Percentiles rank a stretch among this genome's conserved stretches.
Evolutionary conservation across 2,888 invertebrate genomes (phyloP).

Genomic region (Drosophila yooni): DNA sequence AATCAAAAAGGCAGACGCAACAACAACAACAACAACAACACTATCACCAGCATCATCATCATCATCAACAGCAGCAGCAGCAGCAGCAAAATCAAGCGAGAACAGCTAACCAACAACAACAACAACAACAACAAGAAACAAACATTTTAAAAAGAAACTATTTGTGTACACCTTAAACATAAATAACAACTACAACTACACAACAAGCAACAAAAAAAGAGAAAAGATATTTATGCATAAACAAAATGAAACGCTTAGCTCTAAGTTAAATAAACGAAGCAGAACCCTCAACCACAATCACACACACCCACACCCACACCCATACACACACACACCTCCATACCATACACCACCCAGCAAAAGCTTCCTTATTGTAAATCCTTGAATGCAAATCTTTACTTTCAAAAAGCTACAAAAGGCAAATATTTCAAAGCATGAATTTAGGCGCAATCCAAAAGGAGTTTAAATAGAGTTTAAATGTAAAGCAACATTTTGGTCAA

Average conservation of each 20-base stretch:
- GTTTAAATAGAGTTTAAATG: slow-evolving; percentile 30
- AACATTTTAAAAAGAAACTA: slow-evolving; percentile 63
- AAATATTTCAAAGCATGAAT: slow-evolving; percentile 68
- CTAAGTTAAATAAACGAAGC: slow-evolving; percentile 73
- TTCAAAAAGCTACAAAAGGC: slow-evolving; percentile 60
- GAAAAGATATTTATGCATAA: slow-evolving; percentile 79
- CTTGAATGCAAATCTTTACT: slow-evolving; percentile 56
- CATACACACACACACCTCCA: slow-evolving; percentile 12
- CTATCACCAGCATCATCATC: slow-evolving; percentile 51
- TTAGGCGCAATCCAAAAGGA: slow-evolving; percentile 66
- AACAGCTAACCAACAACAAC: slow-evolving; percentile 33
- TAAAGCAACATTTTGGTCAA: slow-evolving; percentile 30
- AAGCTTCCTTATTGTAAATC: slow-evolving; percentile 35
- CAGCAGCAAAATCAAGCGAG: slow-evolving; percentile 32
- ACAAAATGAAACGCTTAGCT: slow-evolving; percentile 76
- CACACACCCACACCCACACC: slow-evolving; percentile 32
- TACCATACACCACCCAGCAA: not conserved
- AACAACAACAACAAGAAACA: slow-evolving; percentile 25
- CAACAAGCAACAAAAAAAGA: slow-evolving; percentile 50
- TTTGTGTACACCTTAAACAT: slow-evolving; percentile 77
- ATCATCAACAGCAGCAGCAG: slow-evolving; percentile 41
- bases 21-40: slow-evolving; percentile 41
- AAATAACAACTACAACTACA: slow-evolving; percentile 37
- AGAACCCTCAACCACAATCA: slow-evolving; percentile 48
- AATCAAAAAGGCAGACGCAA: slow-evolving; percentile 48